phyloP scores from a whole-genome alignment of 2,888 invertebrate genomes.

The Diaprepes abbreviatus region DNA sequence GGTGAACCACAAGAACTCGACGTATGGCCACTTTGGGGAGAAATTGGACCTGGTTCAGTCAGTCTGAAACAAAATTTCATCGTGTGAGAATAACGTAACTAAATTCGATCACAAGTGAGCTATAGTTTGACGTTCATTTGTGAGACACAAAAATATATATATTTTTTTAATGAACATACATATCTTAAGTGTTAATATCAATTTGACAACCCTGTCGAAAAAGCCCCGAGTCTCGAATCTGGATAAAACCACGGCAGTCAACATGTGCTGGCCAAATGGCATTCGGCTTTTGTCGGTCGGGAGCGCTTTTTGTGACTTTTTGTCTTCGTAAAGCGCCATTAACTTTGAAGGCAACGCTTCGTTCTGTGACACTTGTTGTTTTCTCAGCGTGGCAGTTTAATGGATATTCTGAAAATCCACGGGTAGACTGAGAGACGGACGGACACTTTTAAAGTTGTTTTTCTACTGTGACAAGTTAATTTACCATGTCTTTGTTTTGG shows the following conservation, averaged over 20 bases:
- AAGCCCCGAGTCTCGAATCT: neutral
- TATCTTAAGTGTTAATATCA: neutral
- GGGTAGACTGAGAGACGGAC: slow-evolving; percentile 5
- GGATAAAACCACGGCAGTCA: slow-evolving; percentile 8
- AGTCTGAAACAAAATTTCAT: slow-evolving; percentile 60
- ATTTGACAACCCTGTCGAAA: slow-evolving; percentile 13
- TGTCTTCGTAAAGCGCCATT: slow-evolving; percentile 35
- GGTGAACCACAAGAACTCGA: slow-evolving; percentile 74
- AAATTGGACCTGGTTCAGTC: slow-evolving; percentile 64
- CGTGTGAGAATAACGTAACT: too few species aligned
- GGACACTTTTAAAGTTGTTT: slow-evolving; percentile 12
- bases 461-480: slow-evolving; percentile 31
- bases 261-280: slow-evolving; percentile 45
- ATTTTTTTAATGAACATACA: neutral
- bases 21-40: slow-evolving; percentile 75
- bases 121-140: too few species aligned
- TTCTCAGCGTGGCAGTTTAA: slow-evolving; percentile 27
- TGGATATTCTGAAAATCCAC: slow-evolving; percentile 25
- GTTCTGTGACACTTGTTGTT: slow-evolving; percentile 32
- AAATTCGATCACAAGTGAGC: too few species aligned
- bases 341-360: slow-evolving; percentile 24
- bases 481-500: neutral
- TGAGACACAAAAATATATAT: too few species aligned
- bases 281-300: slow-evolving; percentile 21
- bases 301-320: slow-evolving; percentile 13